Evolutionary conservation across 2,888 invertebrate genomes (phyloP), one percentile per base, ranked within the genome.

Genomic region (Mellilla xanthometata): DNA sequence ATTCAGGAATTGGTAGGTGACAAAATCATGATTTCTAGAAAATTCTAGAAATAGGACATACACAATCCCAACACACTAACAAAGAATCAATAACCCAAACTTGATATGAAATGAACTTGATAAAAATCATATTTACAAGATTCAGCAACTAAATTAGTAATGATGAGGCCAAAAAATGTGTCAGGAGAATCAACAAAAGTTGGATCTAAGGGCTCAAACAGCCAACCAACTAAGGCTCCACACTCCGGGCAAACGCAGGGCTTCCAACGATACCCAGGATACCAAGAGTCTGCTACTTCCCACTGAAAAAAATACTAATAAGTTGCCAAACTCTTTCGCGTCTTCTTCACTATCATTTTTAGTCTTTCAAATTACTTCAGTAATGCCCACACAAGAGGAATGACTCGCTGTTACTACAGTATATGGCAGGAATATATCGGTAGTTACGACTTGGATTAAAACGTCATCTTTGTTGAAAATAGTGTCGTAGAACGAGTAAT

Each of bases 261-360:
- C 60, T 89, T 91, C 91, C 92, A 92, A 2, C 74, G 77, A 70
- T 90, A 92, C 12, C 91, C 92, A 42, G 91, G 91, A 73, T 90
- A 93, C 92, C 92, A 93, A 48, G 88, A 84, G 50, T 88, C 76
- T 33, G 81, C 80, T 48, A 76, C 68, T 49, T 86, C 81, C 92
- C 91, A 92, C 90, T 91, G 77, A 12, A 82, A 85, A 50, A 24
- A 1, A 24, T 8, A 24, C 24, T 24, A 2, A 19, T 19, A 5
- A 6, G 3, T 19, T 19, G 3, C 3, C 15, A 3, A 3, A 24
- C 8, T n/a, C 24, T 24, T 24, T 24, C n/a, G n/a, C n/a, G 7
- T 24, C 8, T 24, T 7, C 24, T 7, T 3, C 2, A 24, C 2
- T 7, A 24, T 8, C 24, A 24, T 3, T 3, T 7, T 24, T n/a